Percentiles rank a stretch among this genome's conserved stretches.
These are phyloP conservation scores for Capricornis sumatraensis DNA, from an alignment of 2,113 vertebrate genomes.

Conservation along the genomic window DNA sequence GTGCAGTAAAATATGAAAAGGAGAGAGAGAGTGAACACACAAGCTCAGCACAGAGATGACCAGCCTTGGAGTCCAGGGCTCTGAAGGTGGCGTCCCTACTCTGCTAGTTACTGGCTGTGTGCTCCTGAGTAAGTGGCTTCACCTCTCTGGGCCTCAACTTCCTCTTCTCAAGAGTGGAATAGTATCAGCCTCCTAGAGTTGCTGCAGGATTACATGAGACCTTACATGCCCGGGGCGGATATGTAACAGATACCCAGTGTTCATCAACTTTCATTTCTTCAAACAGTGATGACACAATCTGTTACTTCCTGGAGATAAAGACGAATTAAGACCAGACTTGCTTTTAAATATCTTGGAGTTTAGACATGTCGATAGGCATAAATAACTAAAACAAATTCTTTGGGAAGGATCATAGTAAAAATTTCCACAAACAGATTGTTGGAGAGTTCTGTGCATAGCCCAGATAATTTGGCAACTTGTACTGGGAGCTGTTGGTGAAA, in stretches of 20 bases:
- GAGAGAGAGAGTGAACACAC: not conserved
- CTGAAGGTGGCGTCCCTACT: not conserved
- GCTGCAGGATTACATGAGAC: not conserved
- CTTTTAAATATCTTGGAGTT: not conserved
- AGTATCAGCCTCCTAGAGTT: not conserved
- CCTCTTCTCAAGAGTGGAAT: not conserved
- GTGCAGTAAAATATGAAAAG: not conserved
- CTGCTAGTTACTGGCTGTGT: not conserved
- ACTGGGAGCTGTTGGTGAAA: not conserved
- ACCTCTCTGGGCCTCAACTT: not conserved
- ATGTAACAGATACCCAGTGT: too few relatives aligned
- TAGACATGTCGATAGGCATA: not conserved
- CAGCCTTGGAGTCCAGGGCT: not conserved
- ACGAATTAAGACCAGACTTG: not conserved
- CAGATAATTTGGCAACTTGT: not conserved
- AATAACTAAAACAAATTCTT: not conserved
- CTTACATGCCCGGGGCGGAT: not conserved
- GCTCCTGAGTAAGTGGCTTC: not conserved
- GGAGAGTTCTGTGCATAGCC: not conserved
- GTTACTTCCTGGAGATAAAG: not conserved
- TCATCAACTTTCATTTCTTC: not conserved
- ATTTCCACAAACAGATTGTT: not conserved
- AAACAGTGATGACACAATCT: not conserved
- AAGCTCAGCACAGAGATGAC: rapidly evolving
- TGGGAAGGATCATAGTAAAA: not conserved